Base-by-base conservation (phyloP, 2,113 vertebrate genomes). In the Verasper variegatus region DNA sequence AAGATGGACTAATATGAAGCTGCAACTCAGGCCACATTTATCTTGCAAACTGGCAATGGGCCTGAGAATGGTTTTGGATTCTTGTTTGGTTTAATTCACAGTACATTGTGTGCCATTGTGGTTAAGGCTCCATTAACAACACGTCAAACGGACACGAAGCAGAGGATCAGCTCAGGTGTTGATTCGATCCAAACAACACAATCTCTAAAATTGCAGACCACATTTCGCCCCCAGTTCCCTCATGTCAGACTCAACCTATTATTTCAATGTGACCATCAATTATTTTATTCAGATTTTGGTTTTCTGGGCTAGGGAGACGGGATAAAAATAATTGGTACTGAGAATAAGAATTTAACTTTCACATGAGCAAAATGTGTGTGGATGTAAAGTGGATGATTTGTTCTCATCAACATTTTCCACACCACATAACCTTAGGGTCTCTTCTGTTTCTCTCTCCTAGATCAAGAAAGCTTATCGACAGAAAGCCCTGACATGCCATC, bases 401-500 rank as follows among this genome's bases (percentile, higher is more conserved):
- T 62, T 75, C 9, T 61, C 60, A 63, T 73, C 63, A 68, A 52
- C 72, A 68, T 65, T n/a, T 80, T 86, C 67, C 61, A 23, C 65
- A 52, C 3, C 18, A 17, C 2, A 31, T 78, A 70, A 78, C 20
- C 80, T 70, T 3, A 31, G 68, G 20, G 35, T 13, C 58, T 88
- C 31, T 60, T 52, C 49, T 66, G 23, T n/a, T 76, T 14, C 66
- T 77, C 21, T 77, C 60, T 12, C 9, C 7, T 79, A 99, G 98
- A 96, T 99, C 63, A 99, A 99, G 93, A 99, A 97, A 83, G 97
- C 97, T 0, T 99, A 97, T 86, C 92, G 98, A 74, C 96, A 97
- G 92, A 98, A 96, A 87, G 98, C 98, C 1, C 88, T 99, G 73
- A 95, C 93, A 0, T 99, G 98, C 84, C 98, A 99, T 88, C 98